Conservation (phyloP, 2,888 invertebrate species). For the Eristalis intricaria region DNA sequence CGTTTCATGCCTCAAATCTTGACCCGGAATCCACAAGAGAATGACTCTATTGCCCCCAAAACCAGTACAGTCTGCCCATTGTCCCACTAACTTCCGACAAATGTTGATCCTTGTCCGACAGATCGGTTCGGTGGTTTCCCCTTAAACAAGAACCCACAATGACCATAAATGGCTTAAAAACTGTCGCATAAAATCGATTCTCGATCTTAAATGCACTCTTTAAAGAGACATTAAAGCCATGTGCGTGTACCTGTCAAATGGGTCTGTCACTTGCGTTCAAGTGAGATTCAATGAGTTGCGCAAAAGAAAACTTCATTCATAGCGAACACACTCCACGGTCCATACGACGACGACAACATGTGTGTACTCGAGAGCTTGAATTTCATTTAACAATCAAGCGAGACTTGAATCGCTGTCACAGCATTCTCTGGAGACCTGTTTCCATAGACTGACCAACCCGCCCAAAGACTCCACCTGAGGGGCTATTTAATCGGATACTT, state of each 20-base stretch:
- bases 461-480: conserved; percentile 43
- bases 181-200: background rate
- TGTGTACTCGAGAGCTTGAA: conserved; percentile 6
- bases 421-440: conserved; percentile 62
- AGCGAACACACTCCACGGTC: conserved; percentile 22
- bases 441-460: conserved; percentile 61
- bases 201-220: conserved; percentile 22
- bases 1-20: too few relatives aligned
- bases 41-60: too few relatives aligned
- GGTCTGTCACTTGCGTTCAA: conserved; percentile 61
- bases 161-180: conserved; percentile 10
- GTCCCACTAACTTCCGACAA: background rate
- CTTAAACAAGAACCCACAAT: background rate
- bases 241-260: conserved; percentile 67
- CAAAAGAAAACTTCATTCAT: conserved; percentile 61
- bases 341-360: background rate
- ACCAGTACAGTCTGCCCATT: background rate
- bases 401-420: conserved; percentile 54
- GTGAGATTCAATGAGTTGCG: conserved; percentile 45
- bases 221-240: conserved; percentile 48
- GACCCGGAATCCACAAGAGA: too few relatives aligned
- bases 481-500: conserved; percentile 67
- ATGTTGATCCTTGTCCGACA: background rate
- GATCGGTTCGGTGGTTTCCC: background rate
- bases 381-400: conserved; percentile 27